Evolutionary conservation across 2,113 vertebrate species (phyloP).

Genomic region (Charina bottae): DNA sequence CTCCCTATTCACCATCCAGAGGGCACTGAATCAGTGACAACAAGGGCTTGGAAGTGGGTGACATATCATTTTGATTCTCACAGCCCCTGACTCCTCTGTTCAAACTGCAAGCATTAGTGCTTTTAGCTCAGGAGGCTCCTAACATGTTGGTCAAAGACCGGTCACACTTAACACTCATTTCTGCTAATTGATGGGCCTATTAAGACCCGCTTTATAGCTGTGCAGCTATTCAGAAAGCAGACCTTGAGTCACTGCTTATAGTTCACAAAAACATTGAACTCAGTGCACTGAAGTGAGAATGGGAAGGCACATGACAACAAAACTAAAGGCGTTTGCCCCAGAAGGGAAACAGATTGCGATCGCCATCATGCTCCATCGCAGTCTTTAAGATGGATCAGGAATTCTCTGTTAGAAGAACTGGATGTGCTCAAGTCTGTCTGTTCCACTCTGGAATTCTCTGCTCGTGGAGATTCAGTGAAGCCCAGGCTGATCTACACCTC

Average conservation of each 20-base stretch:
- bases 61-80: conserved; percentile 13
- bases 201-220: conserved; percentile 35
- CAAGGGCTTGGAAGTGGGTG: neutral
- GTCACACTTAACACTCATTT: conserved; percentile 41
- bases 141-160: conserved; percentile 37
- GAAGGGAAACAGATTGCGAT: neutral
- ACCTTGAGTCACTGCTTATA: conserved; percentile 2
- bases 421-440: neutral
- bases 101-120: conserved; percentile 27
- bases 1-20: neutral
- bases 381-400: neutral
- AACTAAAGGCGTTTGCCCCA: neutral
- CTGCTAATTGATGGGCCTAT: conserved; percentile 42
- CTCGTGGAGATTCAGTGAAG: neutral
- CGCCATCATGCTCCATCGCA: neutral
- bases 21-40: neutral
- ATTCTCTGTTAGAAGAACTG: neutral
- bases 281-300: too few species aligned
- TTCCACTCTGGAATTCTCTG: neutral
- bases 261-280: conserved; percentile 11
- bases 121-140: conserved; percentile 27
- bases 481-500: neutral
- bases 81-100: conserved; percentile 12
- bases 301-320: neutral
- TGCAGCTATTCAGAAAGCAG: conserved; percentile 27